Base-by-base conservation (phyloP, 2,888 invertebrate species). In the Apamea epomidion region DNA sequence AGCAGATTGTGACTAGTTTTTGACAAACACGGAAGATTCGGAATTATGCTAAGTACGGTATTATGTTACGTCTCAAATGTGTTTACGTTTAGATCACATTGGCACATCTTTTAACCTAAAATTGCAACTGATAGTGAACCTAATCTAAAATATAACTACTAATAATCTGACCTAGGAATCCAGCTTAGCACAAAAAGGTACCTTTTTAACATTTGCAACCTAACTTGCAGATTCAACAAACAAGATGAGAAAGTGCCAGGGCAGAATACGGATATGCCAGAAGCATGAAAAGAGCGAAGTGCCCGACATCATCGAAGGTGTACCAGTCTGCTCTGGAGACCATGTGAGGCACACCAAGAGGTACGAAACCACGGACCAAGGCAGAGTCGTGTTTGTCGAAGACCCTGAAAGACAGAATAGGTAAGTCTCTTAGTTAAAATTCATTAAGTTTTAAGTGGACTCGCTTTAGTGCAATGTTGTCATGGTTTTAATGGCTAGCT, bases 261-360 rank as follows among this genome's bases (percentile, higher is more conserved):
- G 94, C 14, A 93, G 97, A 60, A 90, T 96, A 25, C 93, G 96
- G 10, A 93, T 95, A 85, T 96, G 97, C 85, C 96, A 94, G 86
- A 96, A 96, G 82, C 93, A 96, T 69, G 97, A 97, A 87, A 97
- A 97, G 88, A 96, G 92, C 51, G 97, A 97, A 87, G 97, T 97
- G 7, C 97, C 97, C 1, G 97, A 97, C 79, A 97, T 97, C 4
- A 97, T 97, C 37, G 97, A 97, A 80, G 97, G 97, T 0, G 97
- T 97, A 5, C 97, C 97, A 0, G 97, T 96, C 0, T 97, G 97
- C 80, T 94, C 96, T 0, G 95, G 94, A 12, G 96, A 96, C 74
- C 93, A 95, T 75, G 91, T 91, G 14, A 91, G 94, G 32, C 93
- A 93, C 77, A 90, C 91, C 51, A 95, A 95, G 88, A 92, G 93